Conservation (phyloP, 2,888 invertebrate genomes). For the Ctenicera cuprea region DNA sequence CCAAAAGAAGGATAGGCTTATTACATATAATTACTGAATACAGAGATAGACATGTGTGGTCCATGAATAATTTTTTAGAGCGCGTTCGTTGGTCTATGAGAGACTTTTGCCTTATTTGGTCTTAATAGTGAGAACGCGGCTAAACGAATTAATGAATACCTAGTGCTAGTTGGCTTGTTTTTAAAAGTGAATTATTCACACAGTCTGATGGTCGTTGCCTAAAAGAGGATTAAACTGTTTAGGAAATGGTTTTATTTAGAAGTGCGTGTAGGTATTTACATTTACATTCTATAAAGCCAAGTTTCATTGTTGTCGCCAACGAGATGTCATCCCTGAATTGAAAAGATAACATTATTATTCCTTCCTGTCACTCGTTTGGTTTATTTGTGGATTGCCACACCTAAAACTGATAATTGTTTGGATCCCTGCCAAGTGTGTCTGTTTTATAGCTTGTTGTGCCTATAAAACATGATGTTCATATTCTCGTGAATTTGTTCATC, state of each 20-base stretch:
- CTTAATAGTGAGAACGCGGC: conserved; percentile 25
- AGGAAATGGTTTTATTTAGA: conserved; percentile 7
- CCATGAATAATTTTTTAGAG: conserved; percentile 18
- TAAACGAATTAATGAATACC: conserved; percentile 3
- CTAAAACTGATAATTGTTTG: conserved; percentile 19
- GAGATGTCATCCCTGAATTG: conserved; percentile 45
- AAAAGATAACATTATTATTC: conserved; percentile 50
- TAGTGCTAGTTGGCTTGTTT: not conserved
- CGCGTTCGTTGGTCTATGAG: conserved; percentile 10
- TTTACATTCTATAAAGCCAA: conserved; percentile 21
- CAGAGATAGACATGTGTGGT: not conserved
- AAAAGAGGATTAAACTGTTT: conserved; percentile 21
- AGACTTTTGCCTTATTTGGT: conserved; percentile 30
- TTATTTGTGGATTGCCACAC: conserved; percentile 35
- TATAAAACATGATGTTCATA: not conserved
- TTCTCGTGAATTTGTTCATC: too few species aligned
- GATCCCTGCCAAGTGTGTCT: conserved; percentile 23
- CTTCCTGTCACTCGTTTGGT: conserved; percentile 49
- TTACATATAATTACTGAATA: not conserved
- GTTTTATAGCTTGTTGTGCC: not conserved
- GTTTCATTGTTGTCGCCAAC: conserved; percentile 40
- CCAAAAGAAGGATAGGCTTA: conserved; percentile 8
- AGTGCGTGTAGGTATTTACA: conserved; percentile 34
- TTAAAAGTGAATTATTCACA: not conserved
- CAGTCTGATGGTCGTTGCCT: conserved; percentile 4